Evolutionary conservation across 2,797 vertebrate genomes (phyloP).

Genomic region (Avahi laniger): DNA sequence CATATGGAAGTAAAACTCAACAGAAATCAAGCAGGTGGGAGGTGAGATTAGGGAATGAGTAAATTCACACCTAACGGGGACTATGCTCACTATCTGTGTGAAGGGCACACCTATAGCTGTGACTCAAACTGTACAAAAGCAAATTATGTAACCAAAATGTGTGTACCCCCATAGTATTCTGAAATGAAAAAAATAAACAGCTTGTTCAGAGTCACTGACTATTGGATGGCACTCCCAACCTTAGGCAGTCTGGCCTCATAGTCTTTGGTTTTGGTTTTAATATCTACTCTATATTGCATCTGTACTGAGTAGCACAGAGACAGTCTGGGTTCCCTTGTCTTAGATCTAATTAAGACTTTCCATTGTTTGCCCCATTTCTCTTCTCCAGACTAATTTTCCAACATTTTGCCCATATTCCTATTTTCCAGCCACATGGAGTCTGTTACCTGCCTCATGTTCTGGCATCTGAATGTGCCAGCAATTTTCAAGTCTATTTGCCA

Average conservation of each 20-base stretch:
- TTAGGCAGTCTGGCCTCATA: accelerated
- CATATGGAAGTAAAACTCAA: too few relatives aligned
- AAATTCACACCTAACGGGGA: too few relatives aligned
- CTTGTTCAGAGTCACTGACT: background rate
- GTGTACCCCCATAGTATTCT: too few relatives aligned
- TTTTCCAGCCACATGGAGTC: background rate
- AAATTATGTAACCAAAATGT: too few relatives aligned
- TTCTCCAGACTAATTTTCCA: background rate
- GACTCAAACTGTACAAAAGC: too few relatives aligned
- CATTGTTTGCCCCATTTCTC: background rate
- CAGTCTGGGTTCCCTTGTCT: background rate
- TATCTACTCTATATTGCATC: background rate
- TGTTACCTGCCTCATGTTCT: background rate
- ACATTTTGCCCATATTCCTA: background rate
- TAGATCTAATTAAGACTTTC: background rate
- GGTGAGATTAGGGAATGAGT: too few relatives aligned
- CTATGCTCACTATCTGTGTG: too few relatives aligned
- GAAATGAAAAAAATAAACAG: background rate
- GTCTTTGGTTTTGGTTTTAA: background rate
- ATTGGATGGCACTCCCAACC: background rate
- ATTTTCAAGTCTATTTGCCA: background rate
- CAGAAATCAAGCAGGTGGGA: too few relatives aligned
- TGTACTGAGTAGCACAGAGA: background rate
- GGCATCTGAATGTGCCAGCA: background rate
- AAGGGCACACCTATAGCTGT: too few relatives aligned